Base-by-base conservation (phyloP, 2,888 invertebrate genomes). In the Leucophenga montana region DNA sequence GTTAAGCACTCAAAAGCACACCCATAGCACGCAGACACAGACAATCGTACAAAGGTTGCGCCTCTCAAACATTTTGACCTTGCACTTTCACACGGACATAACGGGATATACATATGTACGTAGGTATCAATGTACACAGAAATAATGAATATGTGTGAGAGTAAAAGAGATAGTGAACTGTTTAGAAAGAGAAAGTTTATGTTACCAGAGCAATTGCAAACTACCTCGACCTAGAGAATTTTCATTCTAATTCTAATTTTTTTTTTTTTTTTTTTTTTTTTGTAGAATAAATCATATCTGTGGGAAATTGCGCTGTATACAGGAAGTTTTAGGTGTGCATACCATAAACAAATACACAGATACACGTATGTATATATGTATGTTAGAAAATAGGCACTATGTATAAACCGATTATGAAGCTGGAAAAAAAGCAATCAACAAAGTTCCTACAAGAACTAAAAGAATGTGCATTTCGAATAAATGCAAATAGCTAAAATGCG, bases 171-270 rank as follows among this genome's bases (percentile, higher is more conserved):
- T 27, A n/a, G 59, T 14, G 33, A 56, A 56, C 8, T 39, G 1
- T 3, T 39, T 39, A 39, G 11, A 39, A 39, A 39, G 1, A 39
- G 39, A 39, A 39, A 18, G 16, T 13, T n/a, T 50, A 18, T 50
- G 13, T 3, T n/a, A 4, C 64, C 67, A 33, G 16, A 48, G 22
- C 48, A n/a, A 27, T 46, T 62, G 66, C 78, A 76, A 78, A 70
- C 69, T 80, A 71, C 78, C 80, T 82, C 81, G 81, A 81, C 81
- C 84, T 84, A 84, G 84, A 84, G 66, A 59, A n/a, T 27, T 44
- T 50, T n/a, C n/a, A n/a, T n/a, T n/a, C n/a, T n/a, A n/a, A n/a
- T n/a, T n/a, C n/a, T n/a, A n/a, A 20, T 18, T 66, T 59, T 66
- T 56, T 66, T 5, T 8, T 11, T 39, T 5, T 3, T 39, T 5